Evolutionary conservation across 2,797 vertebrate genomes (phyloP).

Genomic region (Urocyon cinereoargenteus): DNA sequence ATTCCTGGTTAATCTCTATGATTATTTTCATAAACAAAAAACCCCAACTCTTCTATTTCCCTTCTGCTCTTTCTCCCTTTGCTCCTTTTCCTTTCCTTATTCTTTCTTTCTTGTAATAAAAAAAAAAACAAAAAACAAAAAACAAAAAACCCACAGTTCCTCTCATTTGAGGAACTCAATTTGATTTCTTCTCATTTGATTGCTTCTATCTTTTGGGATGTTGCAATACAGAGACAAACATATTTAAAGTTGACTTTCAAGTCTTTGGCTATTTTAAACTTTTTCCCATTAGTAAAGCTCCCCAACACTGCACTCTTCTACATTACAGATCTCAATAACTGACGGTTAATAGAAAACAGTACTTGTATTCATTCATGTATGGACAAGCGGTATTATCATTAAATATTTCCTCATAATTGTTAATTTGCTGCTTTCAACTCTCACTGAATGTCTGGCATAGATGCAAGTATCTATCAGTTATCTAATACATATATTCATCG

Average conservation of each 20-base stretch:
- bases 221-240: too few relatives aligned
- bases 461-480: not conserved
- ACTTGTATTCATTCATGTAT: not conserved
- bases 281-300: not conserved
- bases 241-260: not conserved
- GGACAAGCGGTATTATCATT: not conserved
- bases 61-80: not conserved
- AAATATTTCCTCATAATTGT: not conserved
- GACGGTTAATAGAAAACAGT: not conserved
- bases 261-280: not conserved
- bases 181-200: not conserved
- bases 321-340: not conserved
- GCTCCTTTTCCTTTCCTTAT: not conserved
- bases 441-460: not conserved
- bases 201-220: not conserved
- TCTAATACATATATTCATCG: not conserved
- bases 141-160: not conserved
- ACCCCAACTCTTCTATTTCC: not conserved
- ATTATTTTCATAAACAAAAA: not conserved
- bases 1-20: not conserved
- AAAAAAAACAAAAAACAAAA: not conserved
- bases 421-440: not conserved
- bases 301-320: rapidly evolving
- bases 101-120: not conserved
- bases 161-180: too few relatives aligned